These are phyloP conservation scores for Epistrophella euchroma DNA, from an alignment of 2,888 invertebrate species.

Conservation along the genomic window DNA sequence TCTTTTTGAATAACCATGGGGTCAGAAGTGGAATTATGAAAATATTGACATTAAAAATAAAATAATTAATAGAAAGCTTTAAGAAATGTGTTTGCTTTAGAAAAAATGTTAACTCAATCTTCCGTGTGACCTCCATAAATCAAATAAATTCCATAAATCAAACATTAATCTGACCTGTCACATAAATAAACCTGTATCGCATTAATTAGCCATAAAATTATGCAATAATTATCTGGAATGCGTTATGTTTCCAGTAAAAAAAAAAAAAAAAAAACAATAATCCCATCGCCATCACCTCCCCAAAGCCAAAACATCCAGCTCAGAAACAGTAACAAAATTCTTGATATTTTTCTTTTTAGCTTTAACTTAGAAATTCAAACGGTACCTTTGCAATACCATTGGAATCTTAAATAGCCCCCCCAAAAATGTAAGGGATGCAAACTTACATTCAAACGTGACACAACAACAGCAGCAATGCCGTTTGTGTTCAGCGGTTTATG, in stretches of 20 bases:
- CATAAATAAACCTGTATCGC: background rate
- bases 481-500: conserved; percentile 40
- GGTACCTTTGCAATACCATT: conserved; percentile 23
- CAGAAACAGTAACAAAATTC: background rate
- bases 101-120: background rate
- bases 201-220: background rate
- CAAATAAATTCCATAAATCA: background rate
- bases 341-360: conserved; percentile 4
- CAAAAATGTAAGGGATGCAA: conserved; percentile 36
- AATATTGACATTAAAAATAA: background rate
- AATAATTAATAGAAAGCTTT: background rate
- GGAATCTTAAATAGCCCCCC: conserved; percentile 36
- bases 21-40: conserved; percentile 6
- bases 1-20: background rate
- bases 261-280: background rate
- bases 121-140: background rate
- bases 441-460: conserved; percentile 68
- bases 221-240: conserved; percentile 3
- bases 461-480: conserved; percentile 48
- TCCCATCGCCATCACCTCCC: background rate
- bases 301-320: background rate
- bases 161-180: conserved; percentile 2
- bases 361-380: conserved; percentile 27
- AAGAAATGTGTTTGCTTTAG: background rate
- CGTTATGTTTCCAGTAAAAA: background rate